Percentiles rank a stretch among this genome's conserved stretches.
These are phyloP conservation scores for Trachythela sp. DNA, from an alignment of 64 coral and sea anemone species.

Conservation along the genomic window DNA sequence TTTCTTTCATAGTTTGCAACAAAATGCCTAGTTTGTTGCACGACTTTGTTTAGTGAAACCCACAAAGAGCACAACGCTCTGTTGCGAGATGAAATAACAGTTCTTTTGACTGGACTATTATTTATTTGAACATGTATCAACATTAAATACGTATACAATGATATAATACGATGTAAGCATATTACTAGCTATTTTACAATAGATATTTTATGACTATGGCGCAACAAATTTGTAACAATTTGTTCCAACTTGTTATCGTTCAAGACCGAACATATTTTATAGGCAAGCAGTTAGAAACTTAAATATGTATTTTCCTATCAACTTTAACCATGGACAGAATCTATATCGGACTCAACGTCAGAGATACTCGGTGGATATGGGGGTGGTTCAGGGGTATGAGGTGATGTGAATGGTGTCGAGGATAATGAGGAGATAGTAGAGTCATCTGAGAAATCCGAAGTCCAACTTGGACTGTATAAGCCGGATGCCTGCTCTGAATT, in stretches of 20 bases:
- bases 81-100: no score
- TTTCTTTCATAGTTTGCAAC: no score
- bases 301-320: background rate
- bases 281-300: background rate
- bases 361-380: background rate
- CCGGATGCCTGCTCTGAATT: background rate
- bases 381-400: background rate
- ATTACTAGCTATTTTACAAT: no score
- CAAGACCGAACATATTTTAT: no score
- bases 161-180: background rate
- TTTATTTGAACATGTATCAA: no score
- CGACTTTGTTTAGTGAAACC: no score
- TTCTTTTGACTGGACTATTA: no score
- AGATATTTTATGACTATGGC: no score
- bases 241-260: no score
- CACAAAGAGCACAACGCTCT: no score
- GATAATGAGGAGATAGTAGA: background rate
- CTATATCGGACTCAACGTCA: background rate
- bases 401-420: background rate
- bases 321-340: background rate
- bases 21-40: no score
- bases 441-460: background rate
- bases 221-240: no score
- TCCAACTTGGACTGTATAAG: constrained; percentile 6
- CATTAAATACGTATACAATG: background rate